Percentiles rank a stretch among this genome's conserved stretches.
These are phyloP conservation scores for Halichoeres trimaculatus DNA, from an alignment of 2,113 vertebrate species.

Conservation along the genomic window DNA sequence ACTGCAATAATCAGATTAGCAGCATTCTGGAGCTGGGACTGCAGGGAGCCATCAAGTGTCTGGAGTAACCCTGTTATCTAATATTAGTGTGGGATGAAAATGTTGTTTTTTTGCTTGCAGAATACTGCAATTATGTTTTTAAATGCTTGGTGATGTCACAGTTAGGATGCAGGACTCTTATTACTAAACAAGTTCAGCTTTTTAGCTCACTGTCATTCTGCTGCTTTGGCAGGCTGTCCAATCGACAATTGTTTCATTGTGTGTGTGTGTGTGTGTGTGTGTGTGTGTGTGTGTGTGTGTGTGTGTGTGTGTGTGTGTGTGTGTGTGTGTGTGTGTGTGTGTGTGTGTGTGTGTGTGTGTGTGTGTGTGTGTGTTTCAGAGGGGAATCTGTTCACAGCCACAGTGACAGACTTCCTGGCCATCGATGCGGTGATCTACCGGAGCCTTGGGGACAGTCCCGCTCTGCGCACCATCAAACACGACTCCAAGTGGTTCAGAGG, in stretches of 20 bases:
- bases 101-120: constrained; percentile 2
- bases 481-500: constrained; percentile 99
- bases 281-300: constrained; percentile 4
- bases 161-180: constrained; percentile 34
- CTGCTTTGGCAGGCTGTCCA: constrained; percentile 23
- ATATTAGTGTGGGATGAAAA: constrained; percentile 24
- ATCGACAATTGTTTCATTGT: constrained; percentile 30
- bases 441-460: constrained; percentile 91
- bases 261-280: constrained; percentile 35
- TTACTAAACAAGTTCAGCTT: neutral
- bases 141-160: constrained; percentile 15
- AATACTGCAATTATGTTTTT: constrained; percentile 46
- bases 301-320: constrained; percentile 40
- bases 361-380: constrained; percentile 76
- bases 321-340: constrained; percentile 3
- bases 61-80: constrained; percentile 35
- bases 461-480: constrained; percentile 95
- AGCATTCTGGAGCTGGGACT: constrained; percentile 18
- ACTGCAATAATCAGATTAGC: constrained; percentile 37
- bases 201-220: constrained; percentile 37
- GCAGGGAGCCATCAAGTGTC: constrained; percentile 37
- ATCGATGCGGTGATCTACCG: constrained; percentile 98
- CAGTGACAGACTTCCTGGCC: constrained; percentile 96
- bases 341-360: constrained; percentile 33
- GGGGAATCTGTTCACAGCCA: constrained; percentile 95